Evolutionary conservation across 2,113 vertebrate genomes (phyloP).

Genomic region (Passer montanus): DNA sequence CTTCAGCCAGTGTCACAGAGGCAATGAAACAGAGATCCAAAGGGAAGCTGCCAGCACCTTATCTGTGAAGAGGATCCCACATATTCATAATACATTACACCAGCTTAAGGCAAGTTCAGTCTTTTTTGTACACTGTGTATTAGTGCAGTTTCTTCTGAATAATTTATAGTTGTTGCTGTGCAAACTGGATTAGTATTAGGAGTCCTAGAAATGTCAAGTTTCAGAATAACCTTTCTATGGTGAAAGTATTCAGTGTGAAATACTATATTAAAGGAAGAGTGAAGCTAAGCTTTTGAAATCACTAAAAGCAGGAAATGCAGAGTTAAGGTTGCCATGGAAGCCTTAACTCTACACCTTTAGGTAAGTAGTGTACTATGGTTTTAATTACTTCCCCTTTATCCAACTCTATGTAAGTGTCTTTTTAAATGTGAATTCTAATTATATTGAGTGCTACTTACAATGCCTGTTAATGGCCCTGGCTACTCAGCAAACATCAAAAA

Average conservation of each 20-base stretch:
- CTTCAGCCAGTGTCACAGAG: not conserved
- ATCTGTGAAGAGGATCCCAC: not conserved
- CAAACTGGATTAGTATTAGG: conserved; percentile 17
- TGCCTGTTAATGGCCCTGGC: not conserved
- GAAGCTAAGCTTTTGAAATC: conserved; percentile 1
- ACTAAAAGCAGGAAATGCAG: conserved; percentile 19
- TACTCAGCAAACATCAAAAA: not conserved
- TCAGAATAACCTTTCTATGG: conserved; percentile 20
- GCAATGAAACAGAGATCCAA: not conserved
- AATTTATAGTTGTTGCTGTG: conserved; percentile 32
- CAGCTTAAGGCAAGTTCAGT: not conserved
- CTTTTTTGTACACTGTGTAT: not conserved
- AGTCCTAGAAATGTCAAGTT: conserved; percentile 29
- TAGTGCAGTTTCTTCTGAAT: conserved; percentile 30
- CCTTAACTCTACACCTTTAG: conserved; percentile 10
- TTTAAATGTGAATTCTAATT: not conserved
- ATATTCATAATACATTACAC: not conserved
- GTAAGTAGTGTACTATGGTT: not conserved
- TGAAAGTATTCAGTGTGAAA: conserved; percentile 16
- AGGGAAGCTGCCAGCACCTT: not conserved
- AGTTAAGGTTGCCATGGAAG: conserved; percentile 45
- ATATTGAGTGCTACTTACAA: not conserved
- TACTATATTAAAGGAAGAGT: not conserved
- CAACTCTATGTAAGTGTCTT: not conserved
- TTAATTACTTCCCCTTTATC: conserved; percentile 29